Evolutionary conservation across 2,113 vertebrate genomes (phyloP).

Genomic region (Dunckerocampus dactyliophorus): DNA sequence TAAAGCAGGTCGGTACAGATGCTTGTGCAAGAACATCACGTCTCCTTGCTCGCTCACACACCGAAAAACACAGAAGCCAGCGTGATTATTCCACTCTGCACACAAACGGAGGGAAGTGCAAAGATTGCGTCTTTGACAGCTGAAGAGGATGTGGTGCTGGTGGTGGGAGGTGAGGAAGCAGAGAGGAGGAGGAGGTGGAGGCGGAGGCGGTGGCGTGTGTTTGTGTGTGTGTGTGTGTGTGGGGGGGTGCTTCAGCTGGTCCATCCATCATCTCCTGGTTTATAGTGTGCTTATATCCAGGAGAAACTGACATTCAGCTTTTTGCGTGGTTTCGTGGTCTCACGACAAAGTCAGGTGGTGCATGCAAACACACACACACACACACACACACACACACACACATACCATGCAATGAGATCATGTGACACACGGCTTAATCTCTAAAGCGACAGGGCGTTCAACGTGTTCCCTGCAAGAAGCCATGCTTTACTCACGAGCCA

Average conservation of each 20-base stretch:
- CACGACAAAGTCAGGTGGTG: conserved; percentile 26
- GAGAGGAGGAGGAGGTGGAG: background rate
- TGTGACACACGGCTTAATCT: conserved; percentile 1
- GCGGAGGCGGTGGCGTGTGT: too few species aligned
- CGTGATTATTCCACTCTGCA: conserved; percentile 6
- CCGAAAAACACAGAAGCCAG: background rate
- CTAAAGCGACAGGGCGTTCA: background rate
- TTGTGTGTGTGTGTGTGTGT: too few species aligned
- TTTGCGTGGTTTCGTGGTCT: conserved; percentile 38
- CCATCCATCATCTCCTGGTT: conserved; percentile 38
- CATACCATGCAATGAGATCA: conserved; percentile 1
- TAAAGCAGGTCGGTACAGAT: too few species aligned
- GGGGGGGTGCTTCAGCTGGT: conserved; percentile 31
- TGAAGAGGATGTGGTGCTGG: conserved; percentile 3
- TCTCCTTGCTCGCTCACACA: too few species aligned
- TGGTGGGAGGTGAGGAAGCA: conserved; percentile 4
- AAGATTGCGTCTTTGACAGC: conserved; percentile 1
- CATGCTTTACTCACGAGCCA: too few species aligned
- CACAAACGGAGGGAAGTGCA: conserved; percentile 16
- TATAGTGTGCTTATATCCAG: conserved; percentile 27
- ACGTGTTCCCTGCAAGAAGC: background rate
- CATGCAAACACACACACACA: conserved; percentile 1
- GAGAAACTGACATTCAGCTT: conserved; percentile 72
- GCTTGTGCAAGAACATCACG: too few species aligned
- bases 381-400: conserved; percentile 20